Percentiles rank a stretch among this genome's conserved stretches.
These are phyloP conservation scores for Nesogale talazaci DNA, from an alignment of 2,113 vertebrate species.

Conservation along the genomic window DNA sequence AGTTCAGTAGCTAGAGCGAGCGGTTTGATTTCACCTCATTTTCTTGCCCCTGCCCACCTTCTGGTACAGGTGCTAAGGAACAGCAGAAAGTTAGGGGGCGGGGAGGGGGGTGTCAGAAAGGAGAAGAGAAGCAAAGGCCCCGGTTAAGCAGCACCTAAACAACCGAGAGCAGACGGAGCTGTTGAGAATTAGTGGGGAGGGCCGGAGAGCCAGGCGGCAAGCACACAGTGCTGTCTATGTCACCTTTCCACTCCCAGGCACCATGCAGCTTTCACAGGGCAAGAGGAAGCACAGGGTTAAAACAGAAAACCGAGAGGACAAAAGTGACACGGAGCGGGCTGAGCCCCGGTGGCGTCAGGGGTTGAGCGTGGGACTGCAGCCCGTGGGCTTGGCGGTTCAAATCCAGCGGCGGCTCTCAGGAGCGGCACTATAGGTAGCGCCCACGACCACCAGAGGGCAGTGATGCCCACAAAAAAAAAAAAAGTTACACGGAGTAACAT, in stretches of 20 bases:
- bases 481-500: constrained; percentile 55
- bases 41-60: constrained; percentile 72
- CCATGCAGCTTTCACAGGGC: constrained; percentile 68
- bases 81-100: constrained; percentile 61
- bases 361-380: no score
- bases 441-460: no score
- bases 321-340: constrained; percentile 60
- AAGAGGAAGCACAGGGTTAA: constrained; percentile 75
- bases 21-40: constrained; percentile 70
- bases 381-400: no score
- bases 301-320: constrained; percentile 74
- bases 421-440: no score
- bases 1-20: not conserved
- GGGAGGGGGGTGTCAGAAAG: not conserved
- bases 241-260: constrained; percentile 73
- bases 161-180: constrained; percentile 36
- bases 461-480: no score
- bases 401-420: no score
- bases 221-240: constrained; percentile 55
- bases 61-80: constrained; percentile 76
- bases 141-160: constrained; percentile 69
- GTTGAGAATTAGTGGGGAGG: constrained; percentile 58
- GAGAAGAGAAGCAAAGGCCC: constrained; percentile 54
- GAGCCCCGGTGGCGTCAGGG: no score
- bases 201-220: constrained; percentile 60